phyloP scores from a whole-genome alignment of 2,888 invertebrate species.

The Trachelus stipa region DNA sequence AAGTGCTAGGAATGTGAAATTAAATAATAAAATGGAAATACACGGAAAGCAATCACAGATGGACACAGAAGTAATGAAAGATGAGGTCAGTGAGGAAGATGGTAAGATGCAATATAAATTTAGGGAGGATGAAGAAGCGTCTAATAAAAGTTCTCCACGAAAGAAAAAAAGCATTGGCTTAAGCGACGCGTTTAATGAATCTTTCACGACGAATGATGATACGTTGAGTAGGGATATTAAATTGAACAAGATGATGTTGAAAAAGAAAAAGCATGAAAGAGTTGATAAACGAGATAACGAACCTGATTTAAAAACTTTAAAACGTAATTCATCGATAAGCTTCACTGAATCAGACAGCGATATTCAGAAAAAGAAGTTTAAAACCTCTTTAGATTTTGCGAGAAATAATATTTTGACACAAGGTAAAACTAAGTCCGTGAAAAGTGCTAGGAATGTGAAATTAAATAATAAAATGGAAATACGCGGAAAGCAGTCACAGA shows the following conservation, averaged over 20 bases:
- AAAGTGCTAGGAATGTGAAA: neutral
- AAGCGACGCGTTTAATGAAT: neutral
- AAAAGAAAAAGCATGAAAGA: neutral
- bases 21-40: neutral
- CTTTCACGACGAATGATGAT: neutral
- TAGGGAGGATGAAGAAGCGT: neutral
- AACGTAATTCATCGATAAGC: neutral
- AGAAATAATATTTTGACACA: neutral
- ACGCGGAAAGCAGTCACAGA: neutral
- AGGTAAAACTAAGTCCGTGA: neutral
- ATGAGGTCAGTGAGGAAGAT: neutral
- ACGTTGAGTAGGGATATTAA: neutral
- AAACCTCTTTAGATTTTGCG: neutral
- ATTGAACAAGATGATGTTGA: neutral
- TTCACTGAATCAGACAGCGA: neutral
- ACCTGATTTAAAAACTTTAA: neutral
- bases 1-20: neutral
- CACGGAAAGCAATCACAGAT: neutral
- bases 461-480: neutral
- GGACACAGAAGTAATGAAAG: neutral
- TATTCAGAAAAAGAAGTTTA: neutral
- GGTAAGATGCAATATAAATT: neutral
- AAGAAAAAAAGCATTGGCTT: neutral
- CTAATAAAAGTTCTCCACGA: neutral
- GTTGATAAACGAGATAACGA: neutral